Base-by-base conservation (phyloP, 2,113 vertebrate species). In the Quiscalus mexicanus region DNA sequence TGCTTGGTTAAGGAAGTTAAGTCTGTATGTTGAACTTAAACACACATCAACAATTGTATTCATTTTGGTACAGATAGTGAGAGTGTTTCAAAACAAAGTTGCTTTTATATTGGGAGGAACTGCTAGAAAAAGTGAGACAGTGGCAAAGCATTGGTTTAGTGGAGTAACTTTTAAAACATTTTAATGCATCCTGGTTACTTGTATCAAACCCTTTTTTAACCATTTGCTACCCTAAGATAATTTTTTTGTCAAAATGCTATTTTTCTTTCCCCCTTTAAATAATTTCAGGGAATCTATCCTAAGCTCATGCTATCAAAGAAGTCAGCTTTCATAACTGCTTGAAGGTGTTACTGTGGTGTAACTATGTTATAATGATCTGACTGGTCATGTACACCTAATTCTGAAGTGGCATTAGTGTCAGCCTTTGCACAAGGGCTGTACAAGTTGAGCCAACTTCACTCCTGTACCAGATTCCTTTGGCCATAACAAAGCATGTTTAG, bases 321-420 rank as follows among this genome's bases (percentile, higher is more conserved):
- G 12, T 14, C 4, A 27, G 16, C 17, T 45, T 65, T 71, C 25
- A 1, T 45, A 19, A 15, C 2, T 30, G 3, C n/a, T 47, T 20
- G 49, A 64, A 82, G 50, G 25, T 39, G 15, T 65, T 68, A 21
- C 18, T 15, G 11, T 56, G 10, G 3, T 60, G 62, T 78, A 44
- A 20, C 59, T 55, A 3, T 2, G 1, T 75, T 41, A 2, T 0
- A 33, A 4, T 60, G 15, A 13, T 45, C 53, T 1, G 4, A 12
- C 4, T 41, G 24, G 22, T 68, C 15, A 5, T 22, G 9, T 3
- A 14, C 0, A 3, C 45, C 35, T 58, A 5, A 20, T 84, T 91
- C 31, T 49, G 62, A 69, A 69, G 10, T 14, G 16, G 4, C 5
- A 3, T 59, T 87, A 13, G 8, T 28, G 9, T 23, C 44, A 45